Percentiles rank a stretch among this genome's conserved stretches.
Conservation (phyloP, 2,888 invertebrate species). For the Alviniconcha strummeri region DNA sequence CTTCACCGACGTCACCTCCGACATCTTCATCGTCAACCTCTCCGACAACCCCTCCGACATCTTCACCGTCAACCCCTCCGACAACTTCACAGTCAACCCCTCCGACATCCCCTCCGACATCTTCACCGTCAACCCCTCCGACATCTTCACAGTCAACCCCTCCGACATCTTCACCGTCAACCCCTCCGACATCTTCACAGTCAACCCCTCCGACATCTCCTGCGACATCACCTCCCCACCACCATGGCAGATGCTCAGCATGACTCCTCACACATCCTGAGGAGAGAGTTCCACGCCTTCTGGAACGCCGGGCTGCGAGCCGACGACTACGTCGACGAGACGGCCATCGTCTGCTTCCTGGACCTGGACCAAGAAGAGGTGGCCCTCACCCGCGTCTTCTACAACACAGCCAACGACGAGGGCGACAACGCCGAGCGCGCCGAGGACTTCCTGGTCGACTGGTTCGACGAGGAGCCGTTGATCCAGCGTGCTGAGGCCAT, state of each 20-base stretch:
- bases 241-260: background rate
- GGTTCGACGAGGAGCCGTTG: slow-evolving; percentile 33
- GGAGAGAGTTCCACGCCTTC: slow-evolving; percentile 39
- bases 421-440: slow-evolving; percentile 16
- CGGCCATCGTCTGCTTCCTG: slow-evolving; percentile 37
- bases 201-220: too few species aligned
- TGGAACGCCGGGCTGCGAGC: slow-evolving; percentile 30
- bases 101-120: too few species aligned
- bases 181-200: too few species aligned
- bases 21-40: too few species aligned
- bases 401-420: slow-evolving; percentile 4
- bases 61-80: too few species aligned
- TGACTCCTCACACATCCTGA: background rate
- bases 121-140: too few species aligned
- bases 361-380: slow-evolving; percentile 35
- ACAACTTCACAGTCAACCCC: too few species aligned
- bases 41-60: too few species aligned
- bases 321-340: slow-evolving; percentile 15
- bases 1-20: too few species aligned
- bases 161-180: too few species aligned
- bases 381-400: slow-evolving; percentile 36
- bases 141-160: too few species aligned
- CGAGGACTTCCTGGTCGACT: slow-evolving; percentile 38
- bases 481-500: slow-evolving; percentile 32
- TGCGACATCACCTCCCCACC: background rate